These are phyloP conservation scores for Zoanthus gigantus DNA, from an alignment of 92 coral and sea anemone species.

Conservation along the genomic window DNA sequence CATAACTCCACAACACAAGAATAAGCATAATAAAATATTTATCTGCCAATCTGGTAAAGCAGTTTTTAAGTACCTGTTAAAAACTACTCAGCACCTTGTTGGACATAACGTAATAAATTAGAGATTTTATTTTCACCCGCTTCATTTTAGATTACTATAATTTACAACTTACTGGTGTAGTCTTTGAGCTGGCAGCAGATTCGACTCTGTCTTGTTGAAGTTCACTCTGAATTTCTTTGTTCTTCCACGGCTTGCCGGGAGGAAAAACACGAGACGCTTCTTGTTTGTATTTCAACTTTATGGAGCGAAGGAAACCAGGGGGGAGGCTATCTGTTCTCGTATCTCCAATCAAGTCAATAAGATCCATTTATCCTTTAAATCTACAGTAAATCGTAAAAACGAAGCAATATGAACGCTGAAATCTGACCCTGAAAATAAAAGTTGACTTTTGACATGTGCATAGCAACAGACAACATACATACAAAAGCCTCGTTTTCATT, in stretches of 20 bases:
- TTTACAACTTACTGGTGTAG: slow-evolving; percentile 75
- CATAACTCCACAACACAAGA: no score
- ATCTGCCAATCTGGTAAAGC: background rate
- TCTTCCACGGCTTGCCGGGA: slow-evolving; percentile 69
- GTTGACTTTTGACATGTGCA: background rate
- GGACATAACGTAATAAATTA: background rate
- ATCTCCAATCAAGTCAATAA: slow-evolving; percentile 92
- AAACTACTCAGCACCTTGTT: background rate
- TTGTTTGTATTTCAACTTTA: slow-evolving; percentile 93
- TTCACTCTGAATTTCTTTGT: slow-evolving; percentile 6
- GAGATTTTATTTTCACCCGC: background rate
- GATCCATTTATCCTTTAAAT: slow-evolving; percentile 70
- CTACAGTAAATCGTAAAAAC: background rate
- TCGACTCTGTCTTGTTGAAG: slow-evolving; percentile 44
- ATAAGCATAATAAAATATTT: background rate
- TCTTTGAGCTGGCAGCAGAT: slow-evolving; percentile 67
- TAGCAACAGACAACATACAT: slow-evolving; percentile 6
- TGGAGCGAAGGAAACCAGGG: slow-evolving; percentile 91
- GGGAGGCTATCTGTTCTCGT: slow-evolving; percentile 94
- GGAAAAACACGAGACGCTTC: slow-evolving; percentile 94
- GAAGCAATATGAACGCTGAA: background rate
- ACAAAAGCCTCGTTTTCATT: slow-evolving; percentile 12
- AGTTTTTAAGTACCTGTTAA: background rate
- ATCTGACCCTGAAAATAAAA: background rate
- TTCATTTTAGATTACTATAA: background rate